Conservation (phyloP, 64 coral and sea anemone species). For the Catalaphyllia jardinei region DNA sequence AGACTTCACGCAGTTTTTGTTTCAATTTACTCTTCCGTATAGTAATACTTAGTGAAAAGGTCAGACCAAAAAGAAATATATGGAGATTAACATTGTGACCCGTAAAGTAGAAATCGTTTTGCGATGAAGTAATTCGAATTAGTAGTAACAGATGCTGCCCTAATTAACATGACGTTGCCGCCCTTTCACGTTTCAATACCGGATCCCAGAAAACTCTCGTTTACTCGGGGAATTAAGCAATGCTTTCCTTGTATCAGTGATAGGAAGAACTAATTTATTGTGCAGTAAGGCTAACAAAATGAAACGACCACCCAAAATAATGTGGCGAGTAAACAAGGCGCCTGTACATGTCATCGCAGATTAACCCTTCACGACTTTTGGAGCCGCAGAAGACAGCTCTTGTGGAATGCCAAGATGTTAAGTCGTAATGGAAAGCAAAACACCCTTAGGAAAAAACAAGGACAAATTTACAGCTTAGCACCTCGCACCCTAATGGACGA, state of each 20-base stretch:
- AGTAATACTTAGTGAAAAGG: background rate
- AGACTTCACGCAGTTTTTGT: background rate
- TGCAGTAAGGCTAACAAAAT: background rate
- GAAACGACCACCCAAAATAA: background rate
- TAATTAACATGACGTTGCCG: background rate
- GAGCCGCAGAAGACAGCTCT: constrained; percentile 10
- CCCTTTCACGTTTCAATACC: background rate
- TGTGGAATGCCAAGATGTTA: constrained; percentile 24
- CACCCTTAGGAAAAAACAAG: background rate
- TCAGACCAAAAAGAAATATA: background rate
- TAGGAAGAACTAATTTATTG: background rate
- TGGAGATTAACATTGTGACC: constrained; percentile 47
- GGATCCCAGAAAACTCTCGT: background rate
- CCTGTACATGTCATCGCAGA: constrained; percentile 41
- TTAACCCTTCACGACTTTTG: constrained; percentile 16
- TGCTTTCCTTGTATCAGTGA: background rate
- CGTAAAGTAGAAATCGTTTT: constrained; percentile 32
- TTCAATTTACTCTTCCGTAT: background rate
- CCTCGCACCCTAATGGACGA: background rate
- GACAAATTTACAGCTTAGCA: constrained; percentile 11
- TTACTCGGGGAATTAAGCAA: background rate
- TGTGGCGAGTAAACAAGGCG: constrained; percentile 23
- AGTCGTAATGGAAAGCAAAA: constrained; percentile 9
- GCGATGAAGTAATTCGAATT: constrained; percentile 12
- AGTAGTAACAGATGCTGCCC: background rate